Evolutionary conservation across 2,797 vertebrate species (phyloP).

Genomic region (Chrysocyon brachyurus): DNA sequence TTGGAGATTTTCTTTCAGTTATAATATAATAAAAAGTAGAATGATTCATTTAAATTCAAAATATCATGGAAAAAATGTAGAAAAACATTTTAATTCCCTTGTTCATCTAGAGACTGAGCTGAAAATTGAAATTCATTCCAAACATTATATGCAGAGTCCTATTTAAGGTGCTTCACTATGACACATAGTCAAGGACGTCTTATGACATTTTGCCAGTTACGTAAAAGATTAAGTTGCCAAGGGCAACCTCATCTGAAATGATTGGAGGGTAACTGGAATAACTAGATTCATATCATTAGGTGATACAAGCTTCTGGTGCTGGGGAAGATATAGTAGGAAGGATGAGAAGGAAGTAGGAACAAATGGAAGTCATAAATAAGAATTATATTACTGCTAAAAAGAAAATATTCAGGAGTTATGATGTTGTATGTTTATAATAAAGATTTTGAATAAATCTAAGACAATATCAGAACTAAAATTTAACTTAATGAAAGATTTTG

Average conservation of each 20-base stretch:
- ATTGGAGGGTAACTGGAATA: neutral
- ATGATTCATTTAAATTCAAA: constrained; percentile 70
- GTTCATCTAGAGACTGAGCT: constrained; percentile 2
- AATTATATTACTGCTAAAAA: constrained; percentile 17
- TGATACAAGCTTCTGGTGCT: neutral
- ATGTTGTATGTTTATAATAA: neutral
- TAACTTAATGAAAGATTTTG: neutral
- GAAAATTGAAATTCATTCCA: constrained; percentile 11
- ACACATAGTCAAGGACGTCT: neutral
- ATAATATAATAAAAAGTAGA: constrained; percentile 63
- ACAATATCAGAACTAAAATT: neutral
- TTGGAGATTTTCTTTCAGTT: constrained; percentile 55
- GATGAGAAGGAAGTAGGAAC: constrained; percentile 58
- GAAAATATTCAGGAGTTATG: neutral
- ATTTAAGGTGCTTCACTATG: constrained; percentile 5
- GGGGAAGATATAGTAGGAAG: neutral
- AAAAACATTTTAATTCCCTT: constrained; percentile 60
- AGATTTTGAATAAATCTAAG: constrained; percentile 46
- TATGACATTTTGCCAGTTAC: constrained; percentile 29
- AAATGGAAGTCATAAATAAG: neutral
- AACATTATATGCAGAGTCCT: constrained; percentile 39
- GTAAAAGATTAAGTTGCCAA: constrained; percentile 52
- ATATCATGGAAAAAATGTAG: constrained; percentile 63
- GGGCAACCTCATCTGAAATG: constrained; percentile 35
- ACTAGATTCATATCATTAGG: constrained; percentile 36